phyloP scores from a whole-genome alignment of 2,888 invertebrate species.

The Rugalucina vietnamica region DNA sequence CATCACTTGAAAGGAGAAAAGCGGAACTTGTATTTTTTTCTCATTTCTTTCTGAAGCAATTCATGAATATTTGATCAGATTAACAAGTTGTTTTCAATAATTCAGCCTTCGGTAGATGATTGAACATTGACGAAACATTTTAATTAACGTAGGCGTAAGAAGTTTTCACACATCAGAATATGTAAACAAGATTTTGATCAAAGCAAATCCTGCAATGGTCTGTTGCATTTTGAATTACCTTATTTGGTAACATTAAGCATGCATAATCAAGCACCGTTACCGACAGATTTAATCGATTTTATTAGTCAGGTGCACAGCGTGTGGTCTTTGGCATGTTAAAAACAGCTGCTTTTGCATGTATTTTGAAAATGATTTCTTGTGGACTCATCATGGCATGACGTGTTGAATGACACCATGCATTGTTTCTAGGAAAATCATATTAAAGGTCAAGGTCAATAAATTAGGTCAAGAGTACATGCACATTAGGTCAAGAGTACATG shows the following conservation, averaged over 20 bases:
- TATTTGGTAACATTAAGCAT: not conserved
- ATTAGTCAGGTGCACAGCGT: not conserved
- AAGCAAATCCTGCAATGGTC: not conserved
- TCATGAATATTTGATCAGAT: not conserved
- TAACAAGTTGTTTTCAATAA: not conserved
- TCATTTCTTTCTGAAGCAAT: too few relatives aligned
- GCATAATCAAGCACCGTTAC: not conserved
- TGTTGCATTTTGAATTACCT: not conserved
- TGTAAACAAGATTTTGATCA: not conserved
- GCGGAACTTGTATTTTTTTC: too few relatives aligned
- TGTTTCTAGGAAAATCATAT: too few relatives aligned
- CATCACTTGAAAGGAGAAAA: too few relatives aligned
- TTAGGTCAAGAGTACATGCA: too few relatives aligned
- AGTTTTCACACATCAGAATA: not conserved
- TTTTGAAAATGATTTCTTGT: too few relatives aligned
- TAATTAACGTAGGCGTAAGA: not conserved
- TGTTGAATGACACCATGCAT: too few relatives aligned
- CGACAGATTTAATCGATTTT: not conserved
- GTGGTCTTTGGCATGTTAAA: not conserved
- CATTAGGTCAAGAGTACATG: too few relatives aligned
- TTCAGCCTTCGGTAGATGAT: not conserved
- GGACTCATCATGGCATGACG: too few relatives aligned
- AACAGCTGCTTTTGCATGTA: too few relatives aligned
- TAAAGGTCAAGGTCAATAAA: too few relatives aligned
- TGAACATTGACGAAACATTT: not conserved